Evolutionary conservation across 2,888 invertebrate genomes (phyloP).

Genomic region (Automeris io): DNA sequence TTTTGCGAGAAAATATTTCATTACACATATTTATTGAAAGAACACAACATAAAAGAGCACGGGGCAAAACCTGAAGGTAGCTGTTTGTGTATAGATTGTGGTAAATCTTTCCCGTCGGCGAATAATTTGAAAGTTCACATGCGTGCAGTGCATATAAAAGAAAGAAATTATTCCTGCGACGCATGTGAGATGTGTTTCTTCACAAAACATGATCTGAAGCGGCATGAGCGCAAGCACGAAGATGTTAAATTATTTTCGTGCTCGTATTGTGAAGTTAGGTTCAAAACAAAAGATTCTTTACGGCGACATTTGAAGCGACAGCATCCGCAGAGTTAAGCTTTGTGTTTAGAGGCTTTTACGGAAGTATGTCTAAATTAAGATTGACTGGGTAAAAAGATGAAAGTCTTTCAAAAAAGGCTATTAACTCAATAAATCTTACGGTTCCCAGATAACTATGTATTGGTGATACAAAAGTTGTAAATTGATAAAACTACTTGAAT

Average conservation of each 20-base stretch:
- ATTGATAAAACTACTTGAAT: no score
- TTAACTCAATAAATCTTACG: no score
- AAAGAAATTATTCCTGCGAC: constrained; percentile 31
- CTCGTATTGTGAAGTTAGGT: constrained; percentile 29
- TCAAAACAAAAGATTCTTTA: constrained; percentile 40
- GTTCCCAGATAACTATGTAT: no score
- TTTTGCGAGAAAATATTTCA: constrained; percentile 28
- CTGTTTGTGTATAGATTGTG: constrained; percentile 31
- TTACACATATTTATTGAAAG: constrained; percentile 25
- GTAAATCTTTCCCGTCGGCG: constrained; percentile 26
- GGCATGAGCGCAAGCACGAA: constrained; percentile 41
- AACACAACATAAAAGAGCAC: constrained; percentile 33
- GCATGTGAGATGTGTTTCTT: constrained; percentile 37
- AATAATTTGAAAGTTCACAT: constrained; percentile 33
- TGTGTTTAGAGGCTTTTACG: neutral
- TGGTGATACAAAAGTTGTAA: no score
- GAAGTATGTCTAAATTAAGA: neutral
- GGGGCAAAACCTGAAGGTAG: no score
- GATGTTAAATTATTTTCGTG: constrained; percentile 33
- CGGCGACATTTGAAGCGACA: constrained; percentile 35
- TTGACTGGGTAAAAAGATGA: neutral
- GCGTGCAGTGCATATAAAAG: constrained; percentile 32
- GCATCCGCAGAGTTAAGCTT: constrained; percentile 17
- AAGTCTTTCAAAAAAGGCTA: no score
- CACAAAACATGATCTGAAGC: constrained; percentile 29